phyloP scores from a whole-genome alignment of 2,888 invertebrate genomes.

The Clunio marinus region DNA sequence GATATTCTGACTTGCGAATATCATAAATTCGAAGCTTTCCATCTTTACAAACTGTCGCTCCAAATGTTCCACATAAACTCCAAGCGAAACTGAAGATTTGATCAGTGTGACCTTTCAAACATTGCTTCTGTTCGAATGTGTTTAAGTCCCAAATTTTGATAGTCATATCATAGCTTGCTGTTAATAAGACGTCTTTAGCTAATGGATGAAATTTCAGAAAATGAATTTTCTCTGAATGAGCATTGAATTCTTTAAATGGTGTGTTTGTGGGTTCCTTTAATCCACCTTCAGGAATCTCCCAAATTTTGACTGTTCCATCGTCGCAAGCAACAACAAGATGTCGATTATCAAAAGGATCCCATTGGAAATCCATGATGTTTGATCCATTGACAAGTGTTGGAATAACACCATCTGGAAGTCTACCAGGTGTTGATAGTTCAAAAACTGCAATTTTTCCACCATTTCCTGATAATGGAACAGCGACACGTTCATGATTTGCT shows the following conservation, averaged over 20 bases:
- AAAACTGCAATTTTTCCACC: conserved; percentile 87
- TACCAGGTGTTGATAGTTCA: conserved; percentile 71
- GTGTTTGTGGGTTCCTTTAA: conserved; percentile 74
- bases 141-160: conserved; percentile 82
- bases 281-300: conserved; percentile 71
- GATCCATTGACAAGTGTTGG: conserved; percentile 87
- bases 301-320: conserved; percentile 76
- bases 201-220: conserved; percentile 87
- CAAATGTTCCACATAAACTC: conserved; percentile 83
- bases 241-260: conserved; percentile 64
- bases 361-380: conserved; percentile 86
- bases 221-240: conserved; percentile 88
- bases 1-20: conserved; percentile 63
- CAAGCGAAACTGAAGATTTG: conserved; percentile 90
- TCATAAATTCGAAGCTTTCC: conserved; percentile 73
- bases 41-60: conserved; percentile 88
- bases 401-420: conserved; percentile 73
- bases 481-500: conserved; percentile 83
- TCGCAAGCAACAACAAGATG: conserved; percentile 85
- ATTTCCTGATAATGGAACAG: conserved; percentile 84
- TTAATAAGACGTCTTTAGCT: conserved; percentile 78
- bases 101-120: conserved; percentile 72
- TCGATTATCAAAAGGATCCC: conserved; percentile 84
- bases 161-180: conserved; percentile 86
- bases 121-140: conserved; percentile 60